These are phyloP conservation scores for Siniperca chuatsi DNA, from an alignment of 2,113 vertebrate genomes.

Conservation along the genomic window DNA sequence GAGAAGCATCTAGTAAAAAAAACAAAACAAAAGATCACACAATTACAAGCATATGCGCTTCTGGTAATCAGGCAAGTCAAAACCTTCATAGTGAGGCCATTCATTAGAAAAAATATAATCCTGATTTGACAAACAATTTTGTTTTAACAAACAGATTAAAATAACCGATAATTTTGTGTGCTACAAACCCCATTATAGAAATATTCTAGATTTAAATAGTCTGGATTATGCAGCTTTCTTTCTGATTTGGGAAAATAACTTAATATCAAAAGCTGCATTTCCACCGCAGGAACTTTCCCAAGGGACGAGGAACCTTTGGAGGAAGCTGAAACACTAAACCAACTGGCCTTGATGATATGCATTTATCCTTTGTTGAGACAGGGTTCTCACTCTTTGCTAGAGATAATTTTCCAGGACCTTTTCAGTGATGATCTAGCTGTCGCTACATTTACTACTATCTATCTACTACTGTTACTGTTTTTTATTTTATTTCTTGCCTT, in stretches of 20 bases:
- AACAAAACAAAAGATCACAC: neutral
- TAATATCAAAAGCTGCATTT: neutral
- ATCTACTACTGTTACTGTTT: too few species aligned
- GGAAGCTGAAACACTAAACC: neutral
- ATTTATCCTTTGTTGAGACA: neutral
- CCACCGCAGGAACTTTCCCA: too few species aligned
- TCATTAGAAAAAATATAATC: neutral
- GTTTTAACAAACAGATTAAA: neutral
- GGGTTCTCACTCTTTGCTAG: too few species aligned
- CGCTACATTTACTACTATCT: too few species aligned
- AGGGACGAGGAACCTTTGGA: too few species aligned
- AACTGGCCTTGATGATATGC: neutral
- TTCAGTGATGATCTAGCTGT: too few species aligned
- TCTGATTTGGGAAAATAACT: neutral
- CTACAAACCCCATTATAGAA: neutral
- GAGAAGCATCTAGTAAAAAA: constrained; percentile 23
- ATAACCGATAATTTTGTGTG: neutral
- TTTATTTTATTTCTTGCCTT: too few species aligned
- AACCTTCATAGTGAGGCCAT: neutral
- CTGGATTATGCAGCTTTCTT: neutral
- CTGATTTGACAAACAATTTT: neutral
- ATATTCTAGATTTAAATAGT: neutral
- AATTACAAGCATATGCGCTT: neutral
- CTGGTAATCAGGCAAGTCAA: neutral
- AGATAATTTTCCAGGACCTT: too few species aligned